Percentiles rank a stretch among this genome's conserved stretches.
Conservation (phyloP, 2,113 vertebrate species). For the Saccopteryx bilineata region DNA sequence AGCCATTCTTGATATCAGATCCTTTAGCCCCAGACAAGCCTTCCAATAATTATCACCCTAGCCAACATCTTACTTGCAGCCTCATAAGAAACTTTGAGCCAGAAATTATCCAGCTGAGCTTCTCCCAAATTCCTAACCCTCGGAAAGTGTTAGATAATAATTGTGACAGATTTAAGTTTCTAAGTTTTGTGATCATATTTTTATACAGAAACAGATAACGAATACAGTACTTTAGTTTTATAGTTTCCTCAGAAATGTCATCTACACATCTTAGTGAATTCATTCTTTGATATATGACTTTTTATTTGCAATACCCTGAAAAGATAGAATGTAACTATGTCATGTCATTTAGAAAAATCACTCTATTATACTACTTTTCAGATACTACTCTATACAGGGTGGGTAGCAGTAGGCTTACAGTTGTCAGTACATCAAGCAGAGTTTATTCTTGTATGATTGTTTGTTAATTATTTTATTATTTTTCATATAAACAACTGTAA, state of each 20-base stretch:
- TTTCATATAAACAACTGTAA: background rate
- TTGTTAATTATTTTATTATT: background rate
- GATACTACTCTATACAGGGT: background rate
- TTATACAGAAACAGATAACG: background rate
- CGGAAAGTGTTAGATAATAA: background rate
- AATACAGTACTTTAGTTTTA: background rate
- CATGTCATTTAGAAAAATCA: slow-evolving; percentile 30
- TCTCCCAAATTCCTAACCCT: background rate
- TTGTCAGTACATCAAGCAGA: too few relatives aligned
- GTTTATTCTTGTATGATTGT: background rate
- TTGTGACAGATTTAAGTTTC: background rate
- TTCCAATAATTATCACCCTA: background rate
- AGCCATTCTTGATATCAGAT: background rate
- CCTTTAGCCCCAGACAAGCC: background rate
- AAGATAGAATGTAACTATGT: background rate
- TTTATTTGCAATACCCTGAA: background rate
- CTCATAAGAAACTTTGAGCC: background rate
- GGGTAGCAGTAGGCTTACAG: background rate
- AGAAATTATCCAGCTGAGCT: background rate
- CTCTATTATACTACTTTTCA: background rate
- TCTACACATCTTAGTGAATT: background rate
- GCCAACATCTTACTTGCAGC: background rate
- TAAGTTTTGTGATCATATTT: background rate
- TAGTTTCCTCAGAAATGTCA: background rate
- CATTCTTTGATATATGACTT: background rate